Evolutionary conservation across 2,888 invertebrate genomes (phyloP).

Genomic region (Cosmia pyralina): DNA sequence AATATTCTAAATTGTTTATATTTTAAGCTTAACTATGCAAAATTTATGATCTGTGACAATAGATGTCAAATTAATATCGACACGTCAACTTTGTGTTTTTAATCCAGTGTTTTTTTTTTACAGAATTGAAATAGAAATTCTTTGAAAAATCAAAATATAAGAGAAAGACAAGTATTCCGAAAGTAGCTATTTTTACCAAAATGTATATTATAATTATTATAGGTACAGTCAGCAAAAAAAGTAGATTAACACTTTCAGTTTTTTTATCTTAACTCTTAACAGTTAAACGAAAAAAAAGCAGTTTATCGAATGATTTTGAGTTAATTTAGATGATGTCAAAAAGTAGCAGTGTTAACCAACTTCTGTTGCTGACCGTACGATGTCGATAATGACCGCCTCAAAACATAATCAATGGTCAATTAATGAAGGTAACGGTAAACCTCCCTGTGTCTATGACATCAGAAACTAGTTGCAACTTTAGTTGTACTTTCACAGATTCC

Average conservation of each 20-base stretch:
- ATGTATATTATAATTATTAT: not conserved
- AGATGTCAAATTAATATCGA: slow-evolving; percentile 62
- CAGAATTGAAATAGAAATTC: not conserved
- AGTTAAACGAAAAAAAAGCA: too few species aligned
- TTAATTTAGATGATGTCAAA: too few species aligned
- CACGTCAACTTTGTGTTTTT: slow-evolving; percentile 62
- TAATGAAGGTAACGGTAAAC: not conserved
- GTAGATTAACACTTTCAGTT: too few species aligned
- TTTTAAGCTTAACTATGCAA: slow-evolving; percentile 16
- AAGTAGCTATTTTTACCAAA: not conserved
- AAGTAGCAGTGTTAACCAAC: too few species aligned
- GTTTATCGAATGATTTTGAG: too few species aligned
- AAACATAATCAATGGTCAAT: not conserved
- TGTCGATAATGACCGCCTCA: not conserved
- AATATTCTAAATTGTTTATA: slow-evolving; percentile 43
- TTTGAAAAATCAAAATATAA: not conserved
- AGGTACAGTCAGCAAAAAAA: too few species aligned
- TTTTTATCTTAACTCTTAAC: too few species aligned
- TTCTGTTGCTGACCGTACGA: too few species aligned
- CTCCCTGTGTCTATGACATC: not conserved
- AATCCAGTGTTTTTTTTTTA: slow-evolving; percentile 44
- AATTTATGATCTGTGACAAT: slow-evolving; percentile 39
- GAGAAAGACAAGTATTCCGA: not conserved
- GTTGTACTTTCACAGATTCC: not conserved
- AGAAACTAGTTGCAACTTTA: not conserved